Evolutionary conservation across 2,113 vertebrate genomes (phyloP).

Genomic region (Mus pahari): DNA sequence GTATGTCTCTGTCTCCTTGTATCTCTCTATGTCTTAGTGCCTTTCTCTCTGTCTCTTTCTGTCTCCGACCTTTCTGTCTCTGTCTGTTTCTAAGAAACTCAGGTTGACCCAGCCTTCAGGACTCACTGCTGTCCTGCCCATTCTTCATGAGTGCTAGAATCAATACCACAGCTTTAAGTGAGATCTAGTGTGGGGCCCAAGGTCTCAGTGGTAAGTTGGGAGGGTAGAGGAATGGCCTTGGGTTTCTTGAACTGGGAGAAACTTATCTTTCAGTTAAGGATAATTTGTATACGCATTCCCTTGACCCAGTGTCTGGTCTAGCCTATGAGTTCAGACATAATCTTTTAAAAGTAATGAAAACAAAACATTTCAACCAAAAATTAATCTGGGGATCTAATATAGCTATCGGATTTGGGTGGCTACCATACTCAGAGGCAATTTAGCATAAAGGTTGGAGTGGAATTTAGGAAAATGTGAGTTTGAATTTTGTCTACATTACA

Average conservation of each 20-base stretch:
- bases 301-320: no score
- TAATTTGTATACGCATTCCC: neutral
- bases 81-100: neutral
- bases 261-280: rapidly evolving
- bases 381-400: neutral
- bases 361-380: neutral
- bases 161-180: neutral
- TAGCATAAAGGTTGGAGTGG: neutral
- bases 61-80: no score
- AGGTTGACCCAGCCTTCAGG: neutral
- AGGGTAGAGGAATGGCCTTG: rapidly evolving
- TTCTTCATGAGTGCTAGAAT: neutral
- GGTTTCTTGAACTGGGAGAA: neutral
- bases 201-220: neutral
- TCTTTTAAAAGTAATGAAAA: neutral
- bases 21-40: no score
- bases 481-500: neutral
- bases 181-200: neutral
- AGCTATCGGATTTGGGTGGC: neutral
- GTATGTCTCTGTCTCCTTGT: neutral
- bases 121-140: neutral
- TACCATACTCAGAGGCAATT: neutral
- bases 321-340: neutral
- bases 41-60: no score
- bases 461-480: neutral